Percentiles rank a stretch among this genome's conserved stretches.
phyloP scores from a whole-genome alignment of 2,113 vertebrate genomes.

The Varanus salvator region DNA sequence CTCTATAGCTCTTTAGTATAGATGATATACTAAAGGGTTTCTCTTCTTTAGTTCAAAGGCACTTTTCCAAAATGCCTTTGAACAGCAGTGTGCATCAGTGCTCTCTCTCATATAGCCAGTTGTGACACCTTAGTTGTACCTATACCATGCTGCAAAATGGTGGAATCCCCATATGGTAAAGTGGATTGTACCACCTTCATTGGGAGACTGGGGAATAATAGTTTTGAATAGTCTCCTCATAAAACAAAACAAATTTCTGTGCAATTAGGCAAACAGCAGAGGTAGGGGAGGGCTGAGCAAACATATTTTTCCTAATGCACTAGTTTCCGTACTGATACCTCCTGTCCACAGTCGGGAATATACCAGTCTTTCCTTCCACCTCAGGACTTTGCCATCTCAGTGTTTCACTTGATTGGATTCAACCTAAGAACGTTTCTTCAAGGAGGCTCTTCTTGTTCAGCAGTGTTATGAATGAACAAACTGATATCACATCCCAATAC shows the following conservation, averaged over 20 bases:
- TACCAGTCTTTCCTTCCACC: background rate
- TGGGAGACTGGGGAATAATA: background rate
- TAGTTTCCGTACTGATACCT: background rate
- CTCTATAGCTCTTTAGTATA: too few relatives aligned
- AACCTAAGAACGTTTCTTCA: background rate
- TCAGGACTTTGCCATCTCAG: background rate
- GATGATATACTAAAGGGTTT: background rate
- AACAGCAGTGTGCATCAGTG: background rate
- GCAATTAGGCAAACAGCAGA: background rate
- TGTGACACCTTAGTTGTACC: background rate
- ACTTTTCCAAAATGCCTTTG: background rate
- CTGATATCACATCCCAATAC: background rate
- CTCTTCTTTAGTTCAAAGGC: too few relatives aligned
- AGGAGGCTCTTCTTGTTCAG: background rate
- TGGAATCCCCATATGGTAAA: background rate
- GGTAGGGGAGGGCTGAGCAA: background rate
- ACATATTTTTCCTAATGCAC: background rate
- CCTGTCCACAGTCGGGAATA: too few relatives aligned
- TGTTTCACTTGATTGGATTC: background rate
- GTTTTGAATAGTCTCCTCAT: background rate
- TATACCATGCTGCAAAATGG: background rate
- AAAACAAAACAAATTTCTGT: background rate
- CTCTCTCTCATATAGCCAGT: background rate
- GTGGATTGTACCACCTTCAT: background rate
- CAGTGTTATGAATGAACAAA: background rate